A percentile compares a stretch with the other conserved stretches of the same genome.
Conservation (phyloP, 2,888 invertebrate genomes). For the Conchocele bisecta region DNA sequence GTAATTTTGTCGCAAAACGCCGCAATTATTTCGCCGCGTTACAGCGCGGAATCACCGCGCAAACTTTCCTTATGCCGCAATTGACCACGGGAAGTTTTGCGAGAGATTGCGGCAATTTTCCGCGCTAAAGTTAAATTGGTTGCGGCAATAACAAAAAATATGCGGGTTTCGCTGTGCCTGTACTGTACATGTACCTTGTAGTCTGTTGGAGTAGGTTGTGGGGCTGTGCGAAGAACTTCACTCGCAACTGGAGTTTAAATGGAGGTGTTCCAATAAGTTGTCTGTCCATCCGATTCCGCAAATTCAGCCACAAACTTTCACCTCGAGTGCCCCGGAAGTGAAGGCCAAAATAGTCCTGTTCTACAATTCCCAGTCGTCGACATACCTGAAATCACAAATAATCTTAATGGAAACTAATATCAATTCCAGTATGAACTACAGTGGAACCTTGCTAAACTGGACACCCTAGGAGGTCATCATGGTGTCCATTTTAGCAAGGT, state of each 20-base stretch:
- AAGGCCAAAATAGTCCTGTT: slow-evolving; percentile 92
- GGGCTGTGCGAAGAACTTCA: slow-evolving; percentile 96
- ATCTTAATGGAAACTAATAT: neutral
- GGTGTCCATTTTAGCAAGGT: no score
- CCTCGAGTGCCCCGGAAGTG: slow-evolving; percentile 88
- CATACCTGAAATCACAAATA: slow-evolving; percentile 87
- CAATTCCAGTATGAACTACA: neutral
- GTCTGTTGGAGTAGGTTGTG: slow-evolving; percentile 93
- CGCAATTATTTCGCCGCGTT: no score
- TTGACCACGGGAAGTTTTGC: no score
- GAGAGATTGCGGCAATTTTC: no score
- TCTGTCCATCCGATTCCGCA: slow-evolving; percentile 90
- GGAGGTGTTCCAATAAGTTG: slow-evolving; percentile 88
- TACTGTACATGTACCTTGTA: no score
- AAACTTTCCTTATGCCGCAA: no score
- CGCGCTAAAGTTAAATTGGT: no score
- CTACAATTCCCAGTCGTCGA: slow-evolving; percentile 90
- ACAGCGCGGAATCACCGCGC: no score
- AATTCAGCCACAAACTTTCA: slow-evolving; percentile 93
- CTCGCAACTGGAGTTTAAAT: slow-evolving; percentile 88
- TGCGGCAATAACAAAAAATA: no score
- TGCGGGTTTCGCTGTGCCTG: no score
- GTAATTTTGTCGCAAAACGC: no score
- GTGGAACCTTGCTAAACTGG: neutral
- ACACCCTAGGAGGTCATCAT: no score